phyloP scores from a whole-genome alignment of 2,888 invertebrate genomes.

The Ceramica pisi region DNA sequence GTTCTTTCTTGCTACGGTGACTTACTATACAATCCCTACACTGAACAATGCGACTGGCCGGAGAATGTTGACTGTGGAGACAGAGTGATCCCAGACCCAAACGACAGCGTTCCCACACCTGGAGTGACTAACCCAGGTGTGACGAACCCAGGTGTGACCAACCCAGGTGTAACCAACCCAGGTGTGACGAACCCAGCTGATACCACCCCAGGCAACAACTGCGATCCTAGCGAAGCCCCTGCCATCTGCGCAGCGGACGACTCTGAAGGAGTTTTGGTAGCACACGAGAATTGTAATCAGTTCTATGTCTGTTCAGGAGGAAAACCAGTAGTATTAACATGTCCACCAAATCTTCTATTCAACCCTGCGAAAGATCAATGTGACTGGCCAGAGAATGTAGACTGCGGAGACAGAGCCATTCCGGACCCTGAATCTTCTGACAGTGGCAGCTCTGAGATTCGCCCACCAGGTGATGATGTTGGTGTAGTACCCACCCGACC shows the following conservation, averaged over 20 bases:
- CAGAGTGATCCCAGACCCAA: constrained; percentile 51
- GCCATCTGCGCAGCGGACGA: constrained; percentile 67
- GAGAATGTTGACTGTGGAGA: constrained; percentile 69
- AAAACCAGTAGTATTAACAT: constrained; percentile 62
- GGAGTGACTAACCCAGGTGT: not conserved
- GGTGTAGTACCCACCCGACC: constrained; percentile 21
- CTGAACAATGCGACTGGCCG: constrained; percentile 73
- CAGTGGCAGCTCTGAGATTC: constrained; percentile 14
- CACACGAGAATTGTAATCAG: constrained; percentile 74
- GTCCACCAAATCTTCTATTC: constrained; percentile 64
- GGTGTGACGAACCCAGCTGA: constrained; percentile 7
- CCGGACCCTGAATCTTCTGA: constrained; percentile 39
- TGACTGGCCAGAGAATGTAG: constrained; percentile 68
- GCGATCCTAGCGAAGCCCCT: constrained; percentile 69
- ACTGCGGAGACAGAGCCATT: constrained; percentile 67
- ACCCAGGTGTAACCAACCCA: not conserved
- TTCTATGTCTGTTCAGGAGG: constrained; percentile 72
- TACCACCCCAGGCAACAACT: constrained; percentile 51
- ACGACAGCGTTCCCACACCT: constrained; percentile 5
- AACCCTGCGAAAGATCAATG: constrained; percentile 67
- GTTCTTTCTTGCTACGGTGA: constrained; percentile 54
- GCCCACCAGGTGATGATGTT: constrained; percentile 22
- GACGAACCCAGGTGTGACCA: not conserved
- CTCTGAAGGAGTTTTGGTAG: constrained; percentile 69
- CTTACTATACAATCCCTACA: constrained; percentile 68